Conservation (phyloP, 2,888 invertebrate species). For the Hermaeophaga mercurialis region DNA sequence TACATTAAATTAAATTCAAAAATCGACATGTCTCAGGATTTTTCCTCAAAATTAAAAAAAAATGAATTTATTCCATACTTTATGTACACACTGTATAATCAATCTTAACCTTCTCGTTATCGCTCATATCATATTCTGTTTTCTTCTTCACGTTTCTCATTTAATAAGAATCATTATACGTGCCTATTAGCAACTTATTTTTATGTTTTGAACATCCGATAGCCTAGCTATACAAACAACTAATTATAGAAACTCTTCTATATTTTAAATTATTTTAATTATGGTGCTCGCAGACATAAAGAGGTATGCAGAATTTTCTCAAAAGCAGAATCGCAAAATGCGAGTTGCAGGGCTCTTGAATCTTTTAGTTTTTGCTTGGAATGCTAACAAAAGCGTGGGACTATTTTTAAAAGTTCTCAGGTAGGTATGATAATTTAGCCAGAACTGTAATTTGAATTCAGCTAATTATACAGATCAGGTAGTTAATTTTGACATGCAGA, state of each 20-base stretch:
- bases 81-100: too few relatives aligned
- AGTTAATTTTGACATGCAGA: background rate
- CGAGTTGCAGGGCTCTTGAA: background rate
- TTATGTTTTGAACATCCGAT: too few relatives aligned
- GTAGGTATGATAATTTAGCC: background rate
- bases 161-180: too few relatives aligned
- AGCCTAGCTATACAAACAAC: too few relatives aligned
- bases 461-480: background rate
- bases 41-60: too few relatives aligned
- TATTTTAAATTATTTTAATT: background rate
- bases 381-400: slow-evolving; percentile 2
- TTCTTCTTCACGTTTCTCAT: too few relatives aligned
- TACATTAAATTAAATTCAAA: too few relatives aligned
- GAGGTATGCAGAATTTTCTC: background rate
- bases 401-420: background rate
- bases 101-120: too few relatives aligned
- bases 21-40: too few relatives aligned
- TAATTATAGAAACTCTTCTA: background rate
- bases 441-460: background rate
- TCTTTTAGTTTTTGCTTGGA: background rate
- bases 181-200: too few relatives aligned
- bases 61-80: too few relatives aligned
- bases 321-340: slow-evolving; percentile 1
- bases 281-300: background rate
- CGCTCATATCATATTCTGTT: too few relatives aligned